A percentile compares a stretch with the other conserved stretches of the same genome.
Conservation (phyloP, 1,140 invertebrate genomes). For the Diprion similis region DNA sequence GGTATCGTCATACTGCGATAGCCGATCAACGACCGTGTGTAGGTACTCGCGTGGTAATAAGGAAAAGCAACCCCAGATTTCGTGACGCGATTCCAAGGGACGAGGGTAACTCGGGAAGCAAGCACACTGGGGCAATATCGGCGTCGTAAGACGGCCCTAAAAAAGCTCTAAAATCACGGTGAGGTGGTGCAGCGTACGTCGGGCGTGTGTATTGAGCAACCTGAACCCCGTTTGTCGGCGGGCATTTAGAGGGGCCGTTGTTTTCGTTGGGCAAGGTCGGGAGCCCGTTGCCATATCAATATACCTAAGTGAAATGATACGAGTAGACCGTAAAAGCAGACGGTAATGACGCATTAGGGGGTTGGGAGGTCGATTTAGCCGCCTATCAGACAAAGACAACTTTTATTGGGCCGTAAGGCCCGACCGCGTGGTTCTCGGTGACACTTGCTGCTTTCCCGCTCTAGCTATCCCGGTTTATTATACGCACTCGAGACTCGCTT, state of each 20-base stretch:
- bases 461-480: not conserved
- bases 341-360: constrained; percentile 65
- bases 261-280: constrained; percentile 48
- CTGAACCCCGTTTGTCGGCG: not conserved
- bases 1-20: too few species aligned
- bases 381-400: constrained; percentile 63
- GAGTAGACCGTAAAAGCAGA: constrained; percentile 61
- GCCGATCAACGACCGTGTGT: too few species aligned
- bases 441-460: not conserved
- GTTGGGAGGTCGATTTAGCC: constrained; percentile 61
- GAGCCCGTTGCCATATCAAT: constrained; percentile 65
- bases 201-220: too few species aligned
- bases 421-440: constrained; percentile 35
- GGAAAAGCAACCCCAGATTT: too few species aligned
- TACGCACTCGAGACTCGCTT: not conserved
- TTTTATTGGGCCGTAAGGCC: constrained; percentile 57
- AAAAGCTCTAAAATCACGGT: too few species aligned
- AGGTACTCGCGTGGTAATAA: too few species aligned
- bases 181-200: too few species aligned
- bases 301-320: constrained; percentile 66
- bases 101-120: too few species aligned
- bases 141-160: too few species aligned
- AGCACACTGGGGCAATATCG: too few species aligned
- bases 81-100: too few species aligned
- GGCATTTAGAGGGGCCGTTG: constrained; percentile 15